Conservation (phyloP, 1,140 invertebrate species). For the Vanessa atalanta region DNA sequence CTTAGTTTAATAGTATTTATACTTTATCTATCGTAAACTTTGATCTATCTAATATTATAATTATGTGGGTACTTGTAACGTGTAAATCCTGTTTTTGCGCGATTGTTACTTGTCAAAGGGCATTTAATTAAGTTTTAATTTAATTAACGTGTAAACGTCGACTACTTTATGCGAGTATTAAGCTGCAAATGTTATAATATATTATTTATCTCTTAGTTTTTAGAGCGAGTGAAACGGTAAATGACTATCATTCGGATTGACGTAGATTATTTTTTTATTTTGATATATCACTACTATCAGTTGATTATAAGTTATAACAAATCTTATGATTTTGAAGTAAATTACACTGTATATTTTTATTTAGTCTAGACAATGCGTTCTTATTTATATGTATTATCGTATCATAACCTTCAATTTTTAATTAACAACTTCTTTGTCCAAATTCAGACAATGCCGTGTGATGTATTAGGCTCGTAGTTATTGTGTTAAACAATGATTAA, state of each 20-base stretch:
- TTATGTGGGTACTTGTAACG: constrained; percentile 34
- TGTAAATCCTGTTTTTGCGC: constrained; percentile 25
- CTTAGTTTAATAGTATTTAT: not conserved
- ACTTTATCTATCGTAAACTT: constrained; percentile 1
- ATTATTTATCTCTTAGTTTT: constrained; percentile 36
- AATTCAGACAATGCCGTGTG: too few relatives aligned
- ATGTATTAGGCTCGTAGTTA: too few relatives aligned
- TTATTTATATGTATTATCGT: too few relatives aligned
- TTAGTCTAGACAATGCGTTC: too few relatives aligned
- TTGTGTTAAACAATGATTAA: too few relatives aligned
- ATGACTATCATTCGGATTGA: constrained; percentile 25
- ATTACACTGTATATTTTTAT: not conserved
- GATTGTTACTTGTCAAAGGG: constrained; percentile 20
- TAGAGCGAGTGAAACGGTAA: constrained; percentile 21
- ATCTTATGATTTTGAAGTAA: not conserved
- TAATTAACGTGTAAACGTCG: constrained; percentile 1
- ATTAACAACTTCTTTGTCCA: too few relatives aligned
- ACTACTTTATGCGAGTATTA: not conserved
- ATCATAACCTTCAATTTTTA: too few relatives aligned
- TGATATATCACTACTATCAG: constrained; percentile 20
- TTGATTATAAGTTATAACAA: constrained; percentile 26
- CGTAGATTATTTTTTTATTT: constrained; percentile 27
- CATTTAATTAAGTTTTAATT: constrained; percentile 7
- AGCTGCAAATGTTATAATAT: constrained; percentile 11
- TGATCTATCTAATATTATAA: constrained; percentile 16